Percentiles rank a stretch among this genome's conserved stretches.
phyloP scores from a whole-genome alignment of 2,888 invertebrate genomes.

The Dioctria linearis region DNA sequence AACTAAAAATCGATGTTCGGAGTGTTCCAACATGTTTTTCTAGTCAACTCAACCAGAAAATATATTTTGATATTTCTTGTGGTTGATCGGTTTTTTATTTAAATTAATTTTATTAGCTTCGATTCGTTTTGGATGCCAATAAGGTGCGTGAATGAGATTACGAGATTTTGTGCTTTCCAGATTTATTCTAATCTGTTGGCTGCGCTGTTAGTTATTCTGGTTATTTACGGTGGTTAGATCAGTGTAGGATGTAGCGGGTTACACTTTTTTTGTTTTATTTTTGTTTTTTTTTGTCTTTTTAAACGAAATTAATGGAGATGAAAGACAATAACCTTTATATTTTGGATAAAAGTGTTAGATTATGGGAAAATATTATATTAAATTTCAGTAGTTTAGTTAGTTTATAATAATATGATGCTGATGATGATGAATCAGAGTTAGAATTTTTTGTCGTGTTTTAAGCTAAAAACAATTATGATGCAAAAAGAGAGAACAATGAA shows the following conservation, averaged over 20 bases:
- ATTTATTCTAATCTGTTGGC: conserved; percentile 37
- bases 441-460: too few relatives aligned
- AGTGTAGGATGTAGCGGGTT: conserved; percentile 41
- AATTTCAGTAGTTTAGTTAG: not conserved
- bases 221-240: conserved; percentile 47
- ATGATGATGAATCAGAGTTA: too few relatives aligned
- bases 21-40: conserved; percentile 47
- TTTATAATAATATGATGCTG: too few relatives aligned
- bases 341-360: conserved; percentile 4
- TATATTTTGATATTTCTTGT: conserved; percentile 32
- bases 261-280: conserved; percentile 9
- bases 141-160: conserved; percentile 52
- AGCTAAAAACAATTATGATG: too few relatives aligned
- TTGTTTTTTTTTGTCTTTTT: not conserved
- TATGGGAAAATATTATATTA: conserved; percentile 18
- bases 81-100: conserved; percentile 47
- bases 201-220: conserved; percentile 15
- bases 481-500: too few relatives aligned
- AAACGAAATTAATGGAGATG: conserved; percentile 21
- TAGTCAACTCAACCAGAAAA: conserved; percentile 49
- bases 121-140: conserved; percentile 51
- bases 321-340: conserved; percentile 27
- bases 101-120: conserved; percentile 48
- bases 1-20: conserved; percentile 39
- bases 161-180: conserved; percentile 37